Base-by-base conservation (phyloP, 1,140 invertebrate genomes). In the Zaprionus taronus region DNA sequence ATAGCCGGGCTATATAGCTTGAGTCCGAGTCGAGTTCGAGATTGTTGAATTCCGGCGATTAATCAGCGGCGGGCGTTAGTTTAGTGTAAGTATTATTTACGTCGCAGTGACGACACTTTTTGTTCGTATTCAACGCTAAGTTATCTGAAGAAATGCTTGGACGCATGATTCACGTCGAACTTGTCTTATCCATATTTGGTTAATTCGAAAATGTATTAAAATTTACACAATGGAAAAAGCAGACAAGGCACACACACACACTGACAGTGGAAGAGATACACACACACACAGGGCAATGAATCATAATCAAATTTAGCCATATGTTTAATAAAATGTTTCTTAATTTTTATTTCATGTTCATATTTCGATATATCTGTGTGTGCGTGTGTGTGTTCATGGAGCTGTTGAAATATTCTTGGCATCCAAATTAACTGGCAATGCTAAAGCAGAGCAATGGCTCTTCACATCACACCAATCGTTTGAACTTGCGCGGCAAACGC, bases 101-200 rank as follows among this genome's bases (percentile, higher is more conserved):
- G 36, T 12, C 41, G n/a, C 24, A 38, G 47, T 68, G 57, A 68
- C 66, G 66, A 60, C 66, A 68, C 36, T 26, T 60, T 17, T 7
- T 9, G n/a, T 47, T 17, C 17, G n/a, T 47, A 17, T 47, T 22
- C 17, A 28, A 22, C 24, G 53, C 26, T 34, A 17, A 28, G 26
- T 64, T 64, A 28, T 51, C 34, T 34, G 2, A 58, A 57, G 53
- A 68, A 68, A 49, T 60, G 66, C 53, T 36, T 28, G 24, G 49
- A 28, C 26, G 60, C 31, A 51, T 83, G 81, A 83, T 72, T 83
- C 81, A 83, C 26, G 41, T 44, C 47, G 53, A 80, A 67, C 77
- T 80, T 69, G 81, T 60, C 61, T 73, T 73, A 34, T 20, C 81
- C 81, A 67, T 80, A 68, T 77, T 77, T 84, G 81, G 81, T 61